These are phyloP conservation scores for Stenotaenia linearis DNA, from an alignment of 2,888 invertebrate species.

Conservation along the genomic window DNA sequence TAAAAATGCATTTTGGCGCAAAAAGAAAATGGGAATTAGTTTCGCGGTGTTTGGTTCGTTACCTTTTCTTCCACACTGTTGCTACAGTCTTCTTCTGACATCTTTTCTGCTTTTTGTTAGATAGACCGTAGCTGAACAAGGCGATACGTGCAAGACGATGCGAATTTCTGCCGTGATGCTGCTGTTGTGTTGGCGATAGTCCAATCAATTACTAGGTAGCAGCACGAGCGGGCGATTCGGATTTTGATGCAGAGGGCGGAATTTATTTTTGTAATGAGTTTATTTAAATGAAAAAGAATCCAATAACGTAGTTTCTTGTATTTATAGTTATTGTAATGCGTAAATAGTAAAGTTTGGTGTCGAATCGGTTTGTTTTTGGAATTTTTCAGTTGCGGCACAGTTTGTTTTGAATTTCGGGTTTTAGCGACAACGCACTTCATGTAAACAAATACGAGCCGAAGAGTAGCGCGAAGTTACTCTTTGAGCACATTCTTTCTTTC, in stretches of 20 bases:
- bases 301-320: not conserved
- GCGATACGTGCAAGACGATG: not conserved
- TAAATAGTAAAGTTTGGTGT: not conserved
- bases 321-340: not conserved
- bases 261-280: not conserved
- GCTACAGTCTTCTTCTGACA: conserved; percentile 29
- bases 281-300: not conserved
- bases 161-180: not conserved
- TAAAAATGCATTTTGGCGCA: not conserved
- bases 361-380: not conserved
- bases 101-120: not conserved
- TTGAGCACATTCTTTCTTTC: not conserved
- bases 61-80: conserved; percentile 26
- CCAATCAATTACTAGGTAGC: not conserved
- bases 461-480: not conserved
- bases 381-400: not conserved
- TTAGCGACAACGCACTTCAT: not conserved
- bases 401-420: not conserved
- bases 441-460: not conserved
- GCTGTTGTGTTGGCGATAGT: conserved; percentile 3
- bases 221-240: not conserved
- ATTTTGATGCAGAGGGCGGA: not conserved
- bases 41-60: no score
- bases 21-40: not conserved
- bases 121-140: not conserved